phyloP scores from a whole-genome alignment of 2,888 invertebrate genomes.

The Nymphalis polychloros region DNA sequence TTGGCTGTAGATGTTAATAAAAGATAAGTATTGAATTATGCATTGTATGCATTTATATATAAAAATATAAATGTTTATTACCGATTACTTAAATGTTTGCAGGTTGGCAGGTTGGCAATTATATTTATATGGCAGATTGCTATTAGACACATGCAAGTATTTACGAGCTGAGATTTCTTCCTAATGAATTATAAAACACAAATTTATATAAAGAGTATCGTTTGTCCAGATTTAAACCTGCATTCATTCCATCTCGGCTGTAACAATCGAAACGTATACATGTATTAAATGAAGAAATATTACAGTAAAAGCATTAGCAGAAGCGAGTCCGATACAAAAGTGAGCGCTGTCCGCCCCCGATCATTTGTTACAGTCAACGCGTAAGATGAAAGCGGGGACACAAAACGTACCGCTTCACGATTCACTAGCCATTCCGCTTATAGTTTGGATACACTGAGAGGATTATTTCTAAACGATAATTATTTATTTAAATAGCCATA shows the following conservation, averaged over 20 bases:
- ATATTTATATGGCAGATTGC: too few relatives aligned
- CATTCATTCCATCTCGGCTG: too few relatives aligned
- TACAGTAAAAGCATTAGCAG: constrained; percentile 31
- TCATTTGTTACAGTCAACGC: constrained; percentile 75
- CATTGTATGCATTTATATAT: constrained; percentile 19
- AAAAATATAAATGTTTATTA: background rate
- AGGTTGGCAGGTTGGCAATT: too few relatives aligned
- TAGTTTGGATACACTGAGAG: constrained; percentile 26
- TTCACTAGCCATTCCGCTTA: constrained; percentile 57
- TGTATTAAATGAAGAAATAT: constrained; percentile 16
- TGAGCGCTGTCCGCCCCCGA: constrained; percentile 47
- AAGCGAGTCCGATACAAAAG: constrained; percentile 32
- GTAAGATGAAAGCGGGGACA: constrained; percentile 73
- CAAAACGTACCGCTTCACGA: constrained; percentile 71
- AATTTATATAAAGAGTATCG: too few relatives aligned
- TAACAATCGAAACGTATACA: background rate
- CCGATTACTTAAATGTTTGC: background rate
- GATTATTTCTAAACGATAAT: constrained; percentile 24
- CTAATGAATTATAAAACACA: too few relatives aligned
- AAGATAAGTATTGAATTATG: constrained; percentile 37
- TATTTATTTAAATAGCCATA: constrained; percentile 3
- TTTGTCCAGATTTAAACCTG: too few relatives aligned
- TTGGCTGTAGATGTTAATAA: constrained; percentile 40
- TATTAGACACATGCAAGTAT: too few relatives aligned
- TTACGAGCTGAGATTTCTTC: too few relatives aligned